Evolutionary conservation across 2,888 invertebrate genomes (phyloP), one percentile per base, ranked within the genome.

Genomic region (Hirtodrosophila alboralis): DNA sequence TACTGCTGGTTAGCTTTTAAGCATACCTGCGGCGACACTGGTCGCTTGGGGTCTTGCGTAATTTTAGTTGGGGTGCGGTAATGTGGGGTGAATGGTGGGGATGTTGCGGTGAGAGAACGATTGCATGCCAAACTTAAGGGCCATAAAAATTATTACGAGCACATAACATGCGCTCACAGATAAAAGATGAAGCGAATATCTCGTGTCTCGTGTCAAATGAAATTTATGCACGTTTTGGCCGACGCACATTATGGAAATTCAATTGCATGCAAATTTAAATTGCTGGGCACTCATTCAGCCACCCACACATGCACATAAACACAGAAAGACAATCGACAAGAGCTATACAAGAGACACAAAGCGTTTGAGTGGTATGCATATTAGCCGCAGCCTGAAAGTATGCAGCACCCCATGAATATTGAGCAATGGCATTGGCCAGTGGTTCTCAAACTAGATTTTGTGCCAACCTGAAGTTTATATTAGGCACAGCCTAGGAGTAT

Each of bases 251-350:
- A 78, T 84, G 75, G 83, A 78, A 84, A 78, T 78, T 84, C 83
- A 84, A 84, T 78, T 81, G 85, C 52, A 78, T 81, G 78, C 78
- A 78, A 78, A 78, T 84, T 84, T 77, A 80, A 84, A 77, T 79
- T 75, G 80, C 67, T 37, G 58, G 63, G 41, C 49, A 63, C 38
- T 44, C 61, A 13, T 13, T 23, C 28, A 38, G 6, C 28, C 28
- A 14, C 28, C 41, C 37, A 36, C 26, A 43, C 5, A 38, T 7
- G 60, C 18, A 45, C 36, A 34, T 13, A 23, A 7, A 28, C 28
- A 0, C 23, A 33, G 31, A 33, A 14, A 52, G 10, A 38, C 10
- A 10, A n/a, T 13, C n/a, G 27, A 13, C 4, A 14, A 10, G n/a
- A 26, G 31, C 8, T 23, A 28, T 12, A n/a, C 8, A 26, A 31